Base-by-base conservation (phyloP, 2,113 vertebrate species). In the Paradisaea rubra region DNA sequence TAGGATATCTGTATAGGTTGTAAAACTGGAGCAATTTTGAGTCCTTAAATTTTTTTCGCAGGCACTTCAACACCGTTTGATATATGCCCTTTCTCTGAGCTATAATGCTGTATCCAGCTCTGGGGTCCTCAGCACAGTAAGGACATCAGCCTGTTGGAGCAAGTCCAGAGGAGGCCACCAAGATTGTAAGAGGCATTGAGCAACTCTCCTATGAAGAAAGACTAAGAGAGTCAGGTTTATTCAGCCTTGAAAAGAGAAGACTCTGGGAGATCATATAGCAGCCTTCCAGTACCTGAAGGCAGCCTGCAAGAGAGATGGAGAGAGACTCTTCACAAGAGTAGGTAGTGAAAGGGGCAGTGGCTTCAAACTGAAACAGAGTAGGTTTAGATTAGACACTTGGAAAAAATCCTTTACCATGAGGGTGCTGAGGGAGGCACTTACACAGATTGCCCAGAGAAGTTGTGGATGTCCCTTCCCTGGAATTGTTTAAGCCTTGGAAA, bases 31-130 rank as follows among this genome's bases (percentile, higher is more conserved):
- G 18, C 3, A 78, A 42, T 70, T 89, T 10, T 78, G 50, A 37
- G 11, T 45, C 24, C 5, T 71, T 84, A 25, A 7, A 1, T 33
- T 70, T 81, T 56, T 61, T 27, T 65, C 15, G 66, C 8, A 21
- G 16, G 7, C 23, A 28, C 22, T 0, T 0, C 8, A 7, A 37
- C 21, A 10, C 66, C 13, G 59, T 42, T n/a, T 53, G 35, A 42
- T 39, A 33, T 16, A 19, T 7, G 15, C 11, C 19, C 18, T 80
- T 92, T 74, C 25, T 87, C 27, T 89, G 19, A 70, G 37, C 8
- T 56, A 6, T 50, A 37, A 17, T 31, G 10, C 25, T 60, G 11
- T 10, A 15, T 66, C 25, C 21, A 66, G 31, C 17, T 66, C 37
- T 52, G 21, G 31, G 31, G 4, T 52, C 17, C 53, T 45, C 31